These are phyloP conservation scores for Lymantria monacha DNA, from an alignment of 2,888 invertebrate species.

Conservation along the genomic window DNA sequence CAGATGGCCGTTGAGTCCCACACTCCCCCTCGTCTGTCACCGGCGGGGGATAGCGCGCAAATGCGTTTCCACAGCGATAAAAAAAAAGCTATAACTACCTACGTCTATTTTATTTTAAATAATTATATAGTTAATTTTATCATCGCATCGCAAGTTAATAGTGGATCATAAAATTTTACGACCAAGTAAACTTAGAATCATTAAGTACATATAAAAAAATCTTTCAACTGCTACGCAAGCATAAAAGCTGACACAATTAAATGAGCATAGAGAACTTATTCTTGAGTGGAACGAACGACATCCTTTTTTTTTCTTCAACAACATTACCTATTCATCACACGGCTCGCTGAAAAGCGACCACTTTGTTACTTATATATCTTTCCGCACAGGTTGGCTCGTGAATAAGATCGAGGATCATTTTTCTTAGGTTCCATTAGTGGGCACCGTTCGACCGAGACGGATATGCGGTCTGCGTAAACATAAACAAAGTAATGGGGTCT, in stretches of 20 bases:
- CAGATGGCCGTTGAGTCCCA: too few relatives aligned
- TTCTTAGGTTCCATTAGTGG: conserved; percentile 62
- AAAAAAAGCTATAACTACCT: too few relatives aligned
- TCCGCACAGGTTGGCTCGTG: conserved; percentile 36
- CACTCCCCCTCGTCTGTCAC: too few relatives aligned
- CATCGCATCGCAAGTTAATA: not conserved
- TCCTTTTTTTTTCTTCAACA: conserved; percentile 42
- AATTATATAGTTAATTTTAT: not conserved
- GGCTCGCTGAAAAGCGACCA: conserved; percentile 56
- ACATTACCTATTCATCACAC: conserved; percentile 67
- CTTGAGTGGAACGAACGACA: conserved; percentile 42
- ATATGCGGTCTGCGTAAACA: conserved; percentile 59
- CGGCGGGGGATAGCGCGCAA: too few relatives aligned
- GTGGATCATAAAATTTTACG: not conserved
- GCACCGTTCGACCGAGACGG: conserved; percentile 57
- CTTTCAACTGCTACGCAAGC: conserved; percentile 10
- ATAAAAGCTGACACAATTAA: conserved; percentile 53
- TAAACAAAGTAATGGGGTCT: conserved; percentile 66
- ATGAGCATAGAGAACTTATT: conserved; percentile 43
- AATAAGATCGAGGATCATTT: conserved; percentile 61
- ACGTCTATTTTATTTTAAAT: too few relatives aligned
- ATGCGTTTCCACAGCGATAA: too few relatives aligned
- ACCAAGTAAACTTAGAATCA: not conserved
- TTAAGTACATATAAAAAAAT: not conserved
- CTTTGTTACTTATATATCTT: conserved; percentile 52